Base-by-base conservation (phyloP, 2,797 vertebrate species). In the Rhabdomys pumilio region DNA sequence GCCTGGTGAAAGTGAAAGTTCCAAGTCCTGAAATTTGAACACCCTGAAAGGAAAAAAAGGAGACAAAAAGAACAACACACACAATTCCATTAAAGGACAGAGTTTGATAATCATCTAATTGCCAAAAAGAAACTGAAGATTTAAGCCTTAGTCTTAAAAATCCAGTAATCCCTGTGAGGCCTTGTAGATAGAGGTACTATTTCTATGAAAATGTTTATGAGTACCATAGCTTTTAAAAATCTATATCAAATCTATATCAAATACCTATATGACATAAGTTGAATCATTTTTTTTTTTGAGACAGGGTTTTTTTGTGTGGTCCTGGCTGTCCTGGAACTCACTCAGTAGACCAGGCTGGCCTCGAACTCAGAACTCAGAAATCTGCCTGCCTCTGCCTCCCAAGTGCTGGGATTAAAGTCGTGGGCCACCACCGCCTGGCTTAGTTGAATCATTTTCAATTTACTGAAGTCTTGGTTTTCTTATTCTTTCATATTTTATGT, bases 1-100 rank as follows among this genome's bases (percentile, higher is more conserved):
- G 98, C 97, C 98, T 98, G 13, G 97, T 98, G 88, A 99, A 99
- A 44, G 98, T 99, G 91, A 99, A 99, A 41, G 98, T 99, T n/a
- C 99, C 99, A 92, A 99, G 97, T 81, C 99, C 99, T 63, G 98
- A 94, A 88, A 99, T 98, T 19, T 98, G 98, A 94, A 99, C 99
- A 9, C 99, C 99, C 99, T 99, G 65, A 79, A 97, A 97, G 80
- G 59, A 69, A 84, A 91, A 50, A 75, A 81, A 29, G 1, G 47
- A 9, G 0, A 12, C 61, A 10, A 80, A 63, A 14, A 53, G 26
- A 41, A 9, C 2, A 90, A 77, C 6, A 75, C 53, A n/a, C 22
- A 61, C 24, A 85, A 81, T 31, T 17, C 88, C 77, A 90, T 1
- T 84, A 57, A 96, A 83, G 29, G 15, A 11, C 77, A 10, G 82